Percentiles rank a stretch among this genome's conserved stretches.
Evolutionary conservation across 2,888 invertebrate genomes (phyloP).

Genomic region (Tillus elongatus): DNA sequence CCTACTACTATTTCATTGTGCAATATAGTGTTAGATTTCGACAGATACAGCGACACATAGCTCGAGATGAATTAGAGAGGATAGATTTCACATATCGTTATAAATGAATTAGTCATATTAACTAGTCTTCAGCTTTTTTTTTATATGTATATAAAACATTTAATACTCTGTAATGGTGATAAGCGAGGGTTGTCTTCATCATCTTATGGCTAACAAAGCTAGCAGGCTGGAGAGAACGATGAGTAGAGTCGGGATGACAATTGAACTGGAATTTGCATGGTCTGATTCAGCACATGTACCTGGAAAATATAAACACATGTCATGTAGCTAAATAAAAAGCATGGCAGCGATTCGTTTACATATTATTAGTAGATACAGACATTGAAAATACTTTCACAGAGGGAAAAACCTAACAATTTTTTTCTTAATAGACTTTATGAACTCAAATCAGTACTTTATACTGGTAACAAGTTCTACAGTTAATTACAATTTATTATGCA

Average conservation of each 20-base stretch:
- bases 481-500: no score
- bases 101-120: slow-evolving; percentile 4
- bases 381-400: no score
- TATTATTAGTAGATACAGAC: slow-evolving; percentile 9
- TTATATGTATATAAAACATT: slow-evolving; percentile 24
- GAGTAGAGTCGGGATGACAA: slow-evolving; percentile 27
- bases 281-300: slow-evolving; percentile 31
- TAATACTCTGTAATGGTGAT: slow-evolving; percentile 32
- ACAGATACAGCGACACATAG: no score
- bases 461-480: no score
- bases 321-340: not conserved
- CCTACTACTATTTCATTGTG: no score
- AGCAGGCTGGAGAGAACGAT: slow-evolving; percentile 25
- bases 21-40: no score
- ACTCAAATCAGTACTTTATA: no score
- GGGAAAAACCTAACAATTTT: no score
- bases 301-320: slow-evolving; percentile 17
- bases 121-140: no score
- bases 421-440: no score
- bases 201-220: slow-evolving; percentile 29
- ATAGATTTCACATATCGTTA: slow-evolving; percentile 7
- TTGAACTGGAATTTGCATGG: slow-evolving; percentile 23
- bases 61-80: slow-evolving; percentile 15
- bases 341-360: no score
- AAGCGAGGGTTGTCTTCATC: slow-evolving; percentile 30